Evolutionary conservation across 2,113 vertebrate genomes (phyloP), one percentile per base, ranked within the genome.

Genomic region (Anolis carolinensis): DNA sequence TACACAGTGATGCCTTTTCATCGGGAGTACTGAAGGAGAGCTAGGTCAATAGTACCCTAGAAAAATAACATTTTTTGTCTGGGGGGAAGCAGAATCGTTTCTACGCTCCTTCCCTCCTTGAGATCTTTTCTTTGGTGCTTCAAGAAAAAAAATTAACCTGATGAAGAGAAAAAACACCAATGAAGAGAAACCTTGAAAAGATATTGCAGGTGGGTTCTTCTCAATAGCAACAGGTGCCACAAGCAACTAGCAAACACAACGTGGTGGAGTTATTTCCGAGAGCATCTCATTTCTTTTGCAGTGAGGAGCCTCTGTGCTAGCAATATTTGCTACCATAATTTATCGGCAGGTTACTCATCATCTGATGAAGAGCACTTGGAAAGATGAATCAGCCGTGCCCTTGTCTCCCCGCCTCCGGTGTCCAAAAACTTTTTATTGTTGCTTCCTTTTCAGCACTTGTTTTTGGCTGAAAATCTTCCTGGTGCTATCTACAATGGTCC

Each of bases 151-250:
- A 59, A 59, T 59, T 68, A 68, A 68, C 65, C 65, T 68, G 65
- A 68, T 68, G 79, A 70, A 73, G 91, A 5, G 71, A 84, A 70
- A 2, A 65, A 44, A 44, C 39, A 18, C 86, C 79, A 44, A 82
- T 68, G 0, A 87, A 84, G 79, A 63, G 84, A 34, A 81, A 72
- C 10, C 27, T 0, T 93, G 90, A 95, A 95, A 95, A 94, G 93
- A 91, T 89, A 86, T 48, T 34, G 92, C 94, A 95, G 95, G 95
- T 95, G 95, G 78, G 39, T 87, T 27, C 55, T 93, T 86, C 55
- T 94, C 87, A 95, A 95, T 93, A 89, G 90, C 87, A 88, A 92
- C 93, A 94, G 94, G 95, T 95, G 94, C 91, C 82, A 79, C 79
- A 90, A 2, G 90, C 91, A 84, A 82, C 90, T 85, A 87, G 90